Conservation (phyloP, 2,888 invertebrate genomes). For the Corythucha ciliata region DNA sequence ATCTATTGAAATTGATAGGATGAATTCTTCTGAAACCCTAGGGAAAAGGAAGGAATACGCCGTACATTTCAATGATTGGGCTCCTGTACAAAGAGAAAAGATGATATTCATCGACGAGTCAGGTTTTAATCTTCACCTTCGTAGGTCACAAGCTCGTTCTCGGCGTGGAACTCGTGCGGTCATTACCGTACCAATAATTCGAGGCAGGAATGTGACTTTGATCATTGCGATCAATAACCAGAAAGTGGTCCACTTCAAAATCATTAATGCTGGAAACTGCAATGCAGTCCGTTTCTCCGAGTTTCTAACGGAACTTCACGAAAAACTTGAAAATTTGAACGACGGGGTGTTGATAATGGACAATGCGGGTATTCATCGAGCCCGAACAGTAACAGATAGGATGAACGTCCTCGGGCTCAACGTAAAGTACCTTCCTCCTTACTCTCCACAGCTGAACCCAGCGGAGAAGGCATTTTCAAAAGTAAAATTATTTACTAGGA, state of each 20-base stretch:
- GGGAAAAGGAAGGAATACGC: constrained; percentile 4
- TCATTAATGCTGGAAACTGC: constrained; percentile 6
- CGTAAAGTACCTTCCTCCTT: constrained; percentile 4
- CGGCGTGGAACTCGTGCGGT: constrained; percentile 4
- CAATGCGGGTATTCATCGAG: constrained; percentile 6
- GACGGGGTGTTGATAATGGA: constrained; percentile 1
- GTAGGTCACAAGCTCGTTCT: constrained; percentile 4
- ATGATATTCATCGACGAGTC: constrained; percentile 10
- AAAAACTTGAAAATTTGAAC: constrained; percentile 2
- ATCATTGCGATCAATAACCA: constrained; percentile 8
- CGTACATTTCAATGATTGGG: constrained; percentile 5
- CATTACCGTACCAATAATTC: constrained; percentile 6
- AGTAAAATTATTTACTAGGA: no score
- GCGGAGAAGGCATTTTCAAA: no score
- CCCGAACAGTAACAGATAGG: not conserved
- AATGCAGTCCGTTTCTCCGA: constrained; percentile 1
- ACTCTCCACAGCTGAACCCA: not conserved
- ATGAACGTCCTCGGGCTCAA: not conserved
- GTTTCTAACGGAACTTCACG: constrained; percentile 8
- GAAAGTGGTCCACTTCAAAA: constrained; percentile 2
- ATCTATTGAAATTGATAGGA: constrained; percentile 4
- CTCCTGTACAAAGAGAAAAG: constrained; percentile 1
- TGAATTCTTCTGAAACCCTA: constrained; percentile 3
- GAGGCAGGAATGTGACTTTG: constrained; percentile 8
- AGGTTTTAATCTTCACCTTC: constrained; percentile 3